Evolutionary conservation across 2,797 vertebrate species (phyloP).

Genomic region (Acrocephalus scirpaceus): DNA sequence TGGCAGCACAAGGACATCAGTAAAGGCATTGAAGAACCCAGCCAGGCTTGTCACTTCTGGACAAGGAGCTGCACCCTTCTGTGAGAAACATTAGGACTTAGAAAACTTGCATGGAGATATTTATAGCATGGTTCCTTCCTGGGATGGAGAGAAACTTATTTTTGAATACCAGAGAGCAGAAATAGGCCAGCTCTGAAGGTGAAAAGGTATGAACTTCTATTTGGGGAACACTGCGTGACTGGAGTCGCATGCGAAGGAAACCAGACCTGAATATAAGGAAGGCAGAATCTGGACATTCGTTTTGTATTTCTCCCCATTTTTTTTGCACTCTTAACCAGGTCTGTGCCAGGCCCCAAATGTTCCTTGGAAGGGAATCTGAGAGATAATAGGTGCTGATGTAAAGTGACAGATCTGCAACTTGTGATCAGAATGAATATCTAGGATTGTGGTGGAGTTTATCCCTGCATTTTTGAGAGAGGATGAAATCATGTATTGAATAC

Average conservation of each 20-base stretch:
- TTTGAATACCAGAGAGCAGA: slow-evolving; percentile 33
- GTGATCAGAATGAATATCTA: not conserved
- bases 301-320: not conserved
- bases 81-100: not conserved
- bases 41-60: not conserved
- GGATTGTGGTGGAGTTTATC: not conserved
- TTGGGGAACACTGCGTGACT: not conserved
- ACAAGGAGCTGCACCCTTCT: not conserved
- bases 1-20: not conserved
- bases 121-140: slow-evolving; percentile 17
- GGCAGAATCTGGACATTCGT: not conserved
- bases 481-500: not conserved
- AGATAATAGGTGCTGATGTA: not conserved
- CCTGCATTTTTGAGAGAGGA: not conserved
- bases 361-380: not conserved
- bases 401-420: not conserved
- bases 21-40: not conserved
- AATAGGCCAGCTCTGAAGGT: slow-evolving; percentile 46
- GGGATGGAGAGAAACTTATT: slow-evolving; percentile 18
- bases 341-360: rapidly evolving
- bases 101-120: not conserved
- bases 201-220: slow-evolving; percentile 54
- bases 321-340: not conserved
- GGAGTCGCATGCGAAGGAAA: not conserved
- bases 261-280: not conserved